Base-by-base conservation (phyloP, 2,888 invertebrate species). In the Zele albiditarsus region DNA sequence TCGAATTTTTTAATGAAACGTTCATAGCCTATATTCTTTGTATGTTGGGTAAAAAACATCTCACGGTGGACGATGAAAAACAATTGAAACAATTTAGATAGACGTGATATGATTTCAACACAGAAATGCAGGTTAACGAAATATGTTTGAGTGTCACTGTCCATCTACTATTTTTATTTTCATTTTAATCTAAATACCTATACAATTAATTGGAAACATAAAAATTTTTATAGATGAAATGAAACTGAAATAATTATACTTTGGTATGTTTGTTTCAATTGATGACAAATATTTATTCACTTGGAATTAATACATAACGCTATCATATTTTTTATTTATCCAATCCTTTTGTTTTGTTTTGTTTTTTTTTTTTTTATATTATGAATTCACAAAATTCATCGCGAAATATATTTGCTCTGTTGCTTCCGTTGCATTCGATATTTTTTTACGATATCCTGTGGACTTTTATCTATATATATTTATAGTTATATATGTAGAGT, bases 391-490 rank as follows among this genome's bases (percentile, higher is more conserved):
- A 53, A 53, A 53, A 53, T 53, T 53, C 53, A 53, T 53, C 20
- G 53, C 20, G 6, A 53, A 20, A 53, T 53, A 53, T 53, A 53
- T 53, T 53, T 53, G 6, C 20, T 23, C 53, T 23, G 20, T 53
- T 23, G 53, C 53, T 53, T 53, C 53, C 60, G 60, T 3, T 60
- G 60, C n/a, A 28, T 14, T n/a, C 49, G 46, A 67, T 46, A 23
- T n/a, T 60, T 70, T 70, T 62, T 62, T 71, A 62, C 27, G n/a
- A 42, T 46, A 62, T 71, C 46, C 46, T 70, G 25, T 63, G 63
- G 10, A 33, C 63, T 33, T 63, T 63, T 31, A 31, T 27, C 28
- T 28, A 62, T 28, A 38, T 33, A 33, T 63, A 20, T 23, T 33
- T 33, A 2, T 16, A n/a, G 27, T 27, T 68, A 42, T 46, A n/a